A percentile compares a stretch with the other conserved stretches of the same genome.
Conservation (phyloP, 2,797 vertebrate genomes). For the Neomorphus geoffroyi region DNA sequence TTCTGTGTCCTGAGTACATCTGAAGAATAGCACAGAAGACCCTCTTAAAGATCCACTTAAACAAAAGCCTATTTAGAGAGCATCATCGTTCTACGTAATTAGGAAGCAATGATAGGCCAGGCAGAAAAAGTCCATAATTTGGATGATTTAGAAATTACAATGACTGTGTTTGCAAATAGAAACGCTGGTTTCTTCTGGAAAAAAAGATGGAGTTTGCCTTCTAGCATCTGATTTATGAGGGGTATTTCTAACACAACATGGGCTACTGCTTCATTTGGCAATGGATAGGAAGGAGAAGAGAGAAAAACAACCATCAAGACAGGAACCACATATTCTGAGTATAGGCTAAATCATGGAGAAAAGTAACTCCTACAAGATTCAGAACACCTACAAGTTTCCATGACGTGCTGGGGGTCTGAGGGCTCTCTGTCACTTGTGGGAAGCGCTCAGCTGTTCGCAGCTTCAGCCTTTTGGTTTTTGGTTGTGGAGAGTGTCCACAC, state of each 20-base stretch:
- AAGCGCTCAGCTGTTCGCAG: background rate
- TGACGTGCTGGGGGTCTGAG: fast-evolving
- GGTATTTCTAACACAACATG: background rate
- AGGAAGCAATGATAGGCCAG: constrained; percentile 16
- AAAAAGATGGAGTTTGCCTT: background rate
- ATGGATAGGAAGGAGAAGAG: background rate
- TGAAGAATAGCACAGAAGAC: background rate
- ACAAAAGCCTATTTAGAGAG: constrained; percentile 21
- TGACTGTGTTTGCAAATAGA: background rate
- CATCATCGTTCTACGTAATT: background rate
- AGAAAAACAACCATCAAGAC: background rate
- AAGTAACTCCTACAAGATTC: background rate
- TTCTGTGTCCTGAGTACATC: background rate
- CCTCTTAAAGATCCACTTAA: background rate
- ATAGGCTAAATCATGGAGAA: background rate
- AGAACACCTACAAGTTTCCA: background rate
- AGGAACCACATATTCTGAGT: background rate
- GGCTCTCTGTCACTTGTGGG: background rate
- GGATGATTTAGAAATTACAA: constrained; percentile 1
- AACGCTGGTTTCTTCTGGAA: background rate
- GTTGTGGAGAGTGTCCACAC: background rate
- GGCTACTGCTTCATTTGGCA: background rate
- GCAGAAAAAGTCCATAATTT: background rate
- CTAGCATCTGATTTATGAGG: background rate
- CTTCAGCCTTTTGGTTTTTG: background rate